phyloP scores from a whole-genome alignment of 1,140 invertebrate species.

The Nephila pilipes region DNA sequence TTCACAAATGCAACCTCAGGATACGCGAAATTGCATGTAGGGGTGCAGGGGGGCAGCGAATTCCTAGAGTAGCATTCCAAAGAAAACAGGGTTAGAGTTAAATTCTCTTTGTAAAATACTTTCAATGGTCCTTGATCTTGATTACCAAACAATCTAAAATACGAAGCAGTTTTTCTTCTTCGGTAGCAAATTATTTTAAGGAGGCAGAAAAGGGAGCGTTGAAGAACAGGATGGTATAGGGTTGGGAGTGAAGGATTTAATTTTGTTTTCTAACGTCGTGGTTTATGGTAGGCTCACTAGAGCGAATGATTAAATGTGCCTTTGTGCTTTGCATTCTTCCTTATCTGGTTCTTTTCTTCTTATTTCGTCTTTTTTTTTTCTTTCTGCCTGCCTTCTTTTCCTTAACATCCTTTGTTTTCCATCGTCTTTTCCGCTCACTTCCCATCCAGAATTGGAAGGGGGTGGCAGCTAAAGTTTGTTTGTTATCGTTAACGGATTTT shows the following conservation, averaged over 20 bases:
- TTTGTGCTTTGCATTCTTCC: constrained; percentile 59
- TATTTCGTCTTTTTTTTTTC: not conserved
- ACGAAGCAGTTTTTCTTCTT: constrained; percentile 36
- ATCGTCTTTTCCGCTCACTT: not conserved
- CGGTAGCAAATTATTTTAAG: not conserved
- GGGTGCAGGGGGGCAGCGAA: not conserved
- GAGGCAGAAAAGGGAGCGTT: not conserved
- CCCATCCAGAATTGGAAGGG: not conserved
- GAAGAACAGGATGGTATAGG: not conserved
- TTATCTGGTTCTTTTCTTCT: not conserved
- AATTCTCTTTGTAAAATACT: constrained; percentile 51
- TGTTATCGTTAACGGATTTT: constrained; percentile 35
- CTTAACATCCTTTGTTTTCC: not conserved
- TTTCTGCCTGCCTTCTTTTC: not conserved
- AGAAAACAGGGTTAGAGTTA: not conserved
- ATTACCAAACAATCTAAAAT: constrained; percentile 48
- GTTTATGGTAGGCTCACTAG: constrained; percentile 42
- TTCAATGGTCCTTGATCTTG: constrained; percentile 46
- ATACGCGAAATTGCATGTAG: not conserved
- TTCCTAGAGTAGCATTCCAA: not conserved
- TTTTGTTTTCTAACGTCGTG: constrained; percentile 68
- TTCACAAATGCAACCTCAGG: not conserved
- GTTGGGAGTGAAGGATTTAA: constrained; percentile 44
- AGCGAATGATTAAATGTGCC: constrained; percentile 71
- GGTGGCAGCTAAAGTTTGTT: not conserved